Conservation (phyloP, 2,113 vertebrate genomes). For the Cottus gobio region DNA sequence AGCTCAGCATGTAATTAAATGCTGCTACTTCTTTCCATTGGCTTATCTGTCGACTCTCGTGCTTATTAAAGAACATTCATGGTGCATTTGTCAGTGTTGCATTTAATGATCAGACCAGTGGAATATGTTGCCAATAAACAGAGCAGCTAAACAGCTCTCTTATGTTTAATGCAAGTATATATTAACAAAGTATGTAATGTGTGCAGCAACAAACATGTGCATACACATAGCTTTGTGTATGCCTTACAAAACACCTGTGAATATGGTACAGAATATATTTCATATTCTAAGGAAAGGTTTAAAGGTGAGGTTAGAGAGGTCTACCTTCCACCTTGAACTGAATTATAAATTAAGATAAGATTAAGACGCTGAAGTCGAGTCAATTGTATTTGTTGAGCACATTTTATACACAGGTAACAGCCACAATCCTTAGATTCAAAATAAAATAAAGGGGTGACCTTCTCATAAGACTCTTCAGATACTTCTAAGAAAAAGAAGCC, state of each 20-base stretch:
- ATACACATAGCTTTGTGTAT: neutral
- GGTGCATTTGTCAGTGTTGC: slow-evolving; percentile 6
- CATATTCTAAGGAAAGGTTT: neutral
- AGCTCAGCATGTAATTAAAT: slow-evolving; percentile 37
- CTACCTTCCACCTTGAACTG: neutral
- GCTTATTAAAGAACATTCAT: slow-evolving; percentile 14
- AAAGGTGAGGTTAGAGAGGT: neutral
- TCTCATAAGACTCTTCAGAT: neutral
- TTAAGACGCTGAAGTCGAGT: neutral
- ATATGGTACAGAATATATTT: neutral
- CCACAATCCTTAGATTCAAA: neutral
- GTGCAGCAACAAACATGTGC: neutral
- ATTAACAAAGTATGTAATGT: neutral
- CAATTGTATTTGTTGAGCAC: neutral
- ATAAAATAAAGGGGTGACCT: neutral
- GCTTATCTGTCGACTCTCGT: slow-evolving; percentile 10
- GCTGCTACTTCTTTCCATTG: slow-evolving; percentile 23
- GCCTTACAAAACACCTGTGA: neutral
- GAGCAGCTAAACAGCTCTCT: neutral
- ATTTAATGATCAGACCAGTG: slow-evolving; percentile 19
- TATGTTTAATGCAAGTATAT: slow-evolving; percentile 8
- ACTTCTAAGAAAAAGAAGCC: neutral
- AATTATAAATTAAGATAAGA: neutral
- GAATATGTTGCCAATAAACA: neutral
- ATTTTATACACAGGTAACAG: neutral